Conservation (phyloP, 2,888 invertebrate species). For the Aquatica leii region DNA sequence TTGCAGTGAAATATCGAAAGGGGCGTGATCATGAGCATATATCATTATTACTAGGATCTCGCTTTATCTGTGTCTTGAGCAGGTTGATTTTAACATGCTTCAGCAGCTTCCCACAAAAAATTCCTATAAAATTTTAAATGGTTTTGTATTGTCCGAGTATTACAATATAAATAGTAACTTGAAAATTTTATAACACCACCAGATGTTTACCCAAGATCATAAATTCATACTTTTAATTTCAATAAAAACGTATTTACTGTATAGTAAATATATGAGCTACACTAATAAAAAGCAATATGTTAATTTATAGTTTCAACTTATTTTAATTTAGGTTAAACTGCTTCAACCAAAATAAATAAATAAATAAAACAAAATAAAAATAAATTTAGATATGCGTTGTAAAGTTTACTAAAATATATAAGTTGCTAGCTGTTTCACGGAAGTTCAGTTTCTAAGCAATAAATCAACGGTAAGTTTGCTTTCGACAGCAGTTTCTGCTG, state of each 20-base stretch:
- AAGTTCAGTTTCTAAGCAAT: conserved; percentile 38
- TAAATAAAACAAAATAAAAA: conserved; percentile 18
- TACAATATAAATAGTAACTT: conserved; percentile 24
- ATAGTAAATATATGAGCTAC: too few species aligned
- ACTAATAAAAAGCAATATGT: too few species aligned
- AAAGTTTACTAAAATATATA: conserved; percentile 38
- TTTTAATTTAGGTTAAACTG: background rate
- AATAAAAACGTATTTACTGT: too few species aligned
- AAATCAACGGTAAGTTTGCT: conserved; percentile 39
- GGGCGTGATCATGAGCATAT: conserved; percentile 45
- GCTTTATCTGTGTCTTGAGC: conserved; percentile 45
- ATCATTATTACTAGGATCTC: conserved; percentile 48
- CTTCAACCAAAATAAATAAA: too few species aligned
- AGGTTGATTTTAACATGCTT: conserved; percentile 35
- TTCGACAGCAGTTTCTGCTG: conserved; percentile 40
- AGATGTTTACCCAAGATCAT: conserved; percentile 47
- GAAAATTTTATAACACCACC: conserved; percentile 42
- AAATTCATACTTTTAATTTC: conserved; percentile 46
- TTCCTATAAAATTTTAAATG: conserved; percentile 29
- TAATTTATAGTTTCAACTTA: conserved; percentile 47
- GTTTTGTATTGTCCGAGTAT: conserved; percentile 23
- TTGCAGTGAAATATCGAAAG: conserved; percentile 42
- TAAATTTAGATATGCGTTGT: conserved; percentile 26
- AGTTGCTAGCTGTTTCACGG: conserved; percentile 38
- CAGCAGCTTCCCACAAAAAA: conserved; percentile 23